Evolutionary conservation across 2,888 invertebrate species (phyloP).

Genomic region (Xestia xanthographa): DNA sequence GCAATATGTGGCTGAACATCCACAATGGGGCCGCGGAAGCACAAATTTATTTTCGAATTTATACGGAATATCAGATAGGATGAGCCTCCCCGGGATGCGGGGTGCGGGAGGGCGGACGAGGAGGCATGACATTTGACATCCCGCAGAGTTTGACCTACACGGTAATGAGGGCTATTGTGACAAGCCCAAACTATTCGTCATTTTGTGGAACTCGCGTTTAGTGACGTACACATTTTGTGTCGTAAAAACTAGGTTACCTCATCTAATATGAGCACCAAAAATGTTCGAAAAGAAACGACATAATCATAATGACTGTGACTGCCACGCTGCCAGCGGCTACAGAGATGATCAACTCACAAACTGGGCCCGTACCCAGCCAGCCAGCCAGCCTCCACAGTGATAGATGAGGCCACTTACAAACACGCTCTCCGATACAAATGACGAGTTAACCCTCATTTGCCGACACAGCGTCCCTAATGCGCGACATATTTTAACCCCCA

Average conservation of each 20-base stretch:
- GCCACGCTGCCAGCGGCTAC: neutral
- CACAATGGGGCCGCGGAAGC: conserved; percentile 13
- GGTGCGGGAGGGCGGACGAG: neutral
- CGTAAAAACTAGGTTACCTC: neutral
- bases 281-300: neutral
- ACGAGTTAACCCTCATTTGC: conserved; percentile 47
- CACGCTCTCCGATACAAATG: conserved; percentile 37
- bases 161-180: conserved; percentile 43
- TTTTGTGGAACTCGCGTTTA: neutral
- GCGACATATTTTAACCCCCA: conserved; percentile 28
- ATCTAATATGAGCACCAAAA: neutral
- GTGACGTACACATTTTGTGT: neutral
- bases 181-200: neutral
- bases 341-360: conserved; percentile 5
- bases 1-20: neutral
- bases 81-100: conserved; percentile 7
- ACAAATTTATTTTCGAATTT: conserved; percentile 25
- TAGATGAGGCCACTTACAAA: conserved; percentile 39
- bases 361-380: neutral
- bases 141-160: conserved; percentile 24
- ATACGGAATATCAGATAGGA: conserved; percentile 41
- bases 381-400: conserved; percentile 13
- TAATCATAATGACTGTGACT: neutral
- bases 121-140: conserved; percentile 7
- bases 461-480: conserved; percentile 18